Evolutionary conservation across 2,888 invertebrate species (phyloP).

Genomic region (Agrilus biguttatus): DNA sequence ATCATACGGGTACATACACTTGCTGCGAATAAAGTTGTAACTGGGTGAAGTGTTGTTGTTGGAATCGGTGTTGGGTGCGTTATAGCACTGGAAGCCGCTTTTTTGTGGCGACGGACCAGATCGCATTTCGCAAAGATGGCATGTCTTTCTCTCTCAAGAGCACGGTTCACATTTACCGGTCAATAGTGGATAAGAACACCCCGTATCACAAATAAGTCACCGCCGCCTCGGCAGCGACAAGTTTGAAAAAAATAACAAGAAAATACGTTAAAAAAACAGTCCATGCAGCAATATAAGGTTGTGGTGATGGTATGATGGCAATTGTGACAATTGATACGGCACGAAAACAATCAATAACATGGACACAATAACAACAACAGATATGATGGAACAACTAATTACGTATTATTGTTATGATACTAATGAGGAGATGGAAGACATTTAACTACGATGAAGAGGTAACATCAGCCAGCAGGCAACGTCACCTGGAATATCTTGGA

Average conservation of each 20-base stretch:
- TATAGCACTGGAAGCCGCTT: constrained; percentile 17
- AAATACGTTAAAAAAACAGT: too few species aligned
- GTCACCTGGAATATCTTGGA: constrained; percentile 27
- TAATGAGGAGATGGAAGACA: constrained; percentile 9
- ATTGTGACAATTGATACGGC: too few species aligned
- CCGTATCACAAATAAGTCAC: too few species aligned
- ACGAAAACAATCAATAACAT: too few species aligned
- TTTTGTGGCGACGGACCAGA: constrained; percentile 26
- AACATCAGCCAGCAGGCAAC: constrained; percentile 12
- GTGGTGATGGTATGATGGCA: too few species aligned
- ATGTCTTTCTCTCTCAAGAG: constrained; percentile 6
- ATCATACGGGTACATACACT: constrained; percentile 23
- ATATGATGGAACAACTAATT: too few species aligned
- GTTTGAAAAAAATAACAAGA: too few species aligned
- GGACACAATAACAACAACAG: too few species aligned
- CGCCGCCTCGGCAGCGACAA: too few species aligned
- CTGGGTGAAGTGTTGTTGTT: constrained; percentile 24
- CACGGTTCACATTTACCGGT: too few species aligned
- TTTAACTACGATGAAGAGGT: constrained; percentile 9
- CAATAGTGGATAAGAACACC: too few species aligned
- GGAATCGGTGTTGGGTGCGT: constrained; percentile 20
- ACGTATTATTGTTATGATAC: background rate
- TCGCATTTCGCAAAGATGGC: constrained; percentile 27
- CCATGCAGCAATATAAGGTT: too few species aligned
- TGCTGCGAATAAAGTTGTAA: constrained; percentile 23